These are phyloP conservation scores for Pangasianodon gigas DNA, from an alignment of 2,113 vertebrate genomes.

Conservation along the genomic window DNA sequence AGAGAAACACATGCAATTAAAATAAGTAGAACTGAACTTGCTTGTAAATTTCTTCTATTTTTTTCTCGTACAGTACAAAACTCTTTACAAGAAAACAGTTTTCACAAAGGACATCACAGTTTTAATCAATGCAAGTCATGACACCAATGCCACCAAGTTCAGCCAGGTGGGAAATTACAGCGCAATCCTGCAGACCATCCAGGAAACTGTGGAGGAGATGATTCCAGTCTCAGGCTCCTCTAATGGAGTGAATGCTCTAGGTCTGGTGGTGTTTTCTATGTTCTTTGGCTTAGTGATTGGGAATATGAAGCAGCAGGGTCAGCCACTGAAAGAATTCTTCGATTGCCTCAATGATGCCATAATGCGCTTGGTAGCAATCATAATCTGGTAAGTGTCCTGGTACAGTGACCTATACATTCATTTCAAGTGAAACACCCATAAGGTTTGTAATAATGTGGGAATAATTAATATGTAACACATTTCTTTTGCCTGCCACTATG, in stretches of 20 bases:
- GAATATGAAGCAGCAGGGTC: constrained; percentile 93
- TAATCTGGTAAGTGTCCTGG: constrained; percentile 87
- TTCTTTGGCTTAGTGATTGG: constrained; percentile 94
- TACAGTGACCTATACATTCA: not conserved
- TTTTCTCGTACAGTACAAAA: constrained; percentile 87
- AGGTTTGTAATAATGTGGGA: not conserved
- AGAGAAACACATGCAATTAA: not conserved
- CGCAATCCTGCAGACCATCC: constrained; percentile 77
- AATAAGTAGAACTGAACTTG: not conserved
- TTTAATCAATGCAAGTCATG: constrained; percentile 63
- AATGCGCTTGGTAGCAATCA: constrained; percentile 93
- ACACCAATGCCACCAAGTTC: constrained; percentile 61
- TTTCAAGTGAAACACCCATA: not conserved
- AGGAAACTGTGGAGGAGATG: constrained; percentile 82
- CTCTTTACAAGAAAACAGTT: constrained; percentile 81
- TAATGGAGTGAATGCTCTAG: constrained; percentile 90
- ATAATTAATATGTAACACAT: not conserved
- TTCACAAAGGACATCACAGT: constrained; percentile 75
- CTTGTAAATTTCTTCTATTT: not conserved
- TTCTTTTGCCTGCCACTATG: not conserved
- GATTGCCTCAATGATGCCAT: constrained; percentile 96
- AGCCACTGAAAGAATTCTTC: constrained; percentile 89
- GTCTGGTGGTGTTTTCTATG: constrained; percentile 94
- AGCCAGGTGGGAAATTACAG: constrained; percentile 77
- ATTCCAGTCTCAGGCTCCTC: constrained; percentile 86